Evolutionary conservation across 2,888 invertebrate genomes (phyloP), one percentile per base, ranked within the genome.

Genomic region (Glaucopsyche alexis): DNA sequence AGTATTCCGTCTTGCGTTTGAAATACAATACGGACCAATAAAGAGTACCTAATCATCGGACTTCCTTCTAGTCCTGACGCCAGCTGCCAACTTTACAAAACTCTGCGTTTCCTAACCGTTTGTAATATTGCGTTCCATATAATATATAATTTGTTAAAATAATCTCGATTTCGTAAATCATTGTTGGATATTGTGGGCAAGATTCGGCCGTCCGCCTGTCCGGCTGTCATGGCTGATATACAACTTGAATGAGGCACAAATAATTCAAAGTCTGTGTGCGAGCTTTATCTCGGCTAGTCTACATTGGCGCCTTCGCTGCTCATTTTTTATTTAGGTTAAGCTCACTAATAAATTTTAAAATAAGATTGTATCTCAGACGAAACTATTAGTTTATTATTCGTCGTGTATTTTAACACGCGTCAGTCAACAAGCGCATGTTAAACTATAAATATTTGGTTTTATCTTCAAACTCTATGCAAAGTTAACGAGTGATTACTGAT

Each of bases 211-310:
- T 49, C 73, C 42, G 72, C 71, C 71, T 73, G 74, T 66, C 73
- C 55, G 69, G 72, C 74, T 74, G 75, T 76, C 75, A 45, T 40
- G 71, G 13, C 45, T 77, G 75, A 75, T 74, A 76, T 77, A 75
- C 74, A 73, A 71, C 55, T 74, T 64, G 75, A 70, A 77, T 75
- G 74, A 77, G 75, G 72, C 71, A 75, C 74, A 74, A 75, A 77
- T 77, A 74, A 75, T 75, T 75, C 73, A 75, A 72, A 71, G 69
- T 29, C 69, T 29, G 47, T 14, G 64, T 19, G 69, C 69, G 49
- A 69, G 69, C 69, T 69, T 69, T 69, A 69, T 69, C 69, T 69
- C 69, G 49, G 69, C 49, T 69, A 69, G 69, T 49, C 66, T 50
- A 52, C 50, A 67, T 67, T 74, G 72, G 64, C 70, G 55, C 71